Evolutionary conservation across 2,888 invertebrate species (phyloP), one percentile per base, ranked within the genome.

Genomic region (Drosophila multiciliata): DNA sequence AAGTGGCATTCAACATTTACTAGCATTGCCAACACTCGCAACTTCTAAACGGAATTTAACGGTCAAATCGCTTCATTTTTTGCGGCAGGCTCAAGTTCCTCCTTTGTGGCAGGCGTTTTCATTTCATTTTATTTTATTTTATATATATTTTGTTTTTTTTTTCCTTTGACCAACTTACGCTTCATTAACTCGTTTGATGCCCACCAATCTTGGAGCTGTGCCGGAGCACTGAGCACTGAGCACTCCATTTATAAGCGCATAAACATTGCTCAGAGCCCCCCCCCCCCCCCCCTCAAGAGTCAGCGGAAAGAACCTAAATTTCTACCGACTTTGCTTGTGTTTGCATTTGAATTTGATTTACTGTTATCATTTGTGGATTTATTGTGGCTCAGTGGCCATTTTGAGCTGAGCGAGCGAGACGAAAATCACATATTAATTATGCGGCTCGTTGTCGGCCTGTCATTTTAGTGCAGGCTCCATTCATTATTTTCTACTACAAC

Each of bases 41-140:
- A 55, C 58, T 63, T 75, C 62, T 63, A 71, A 66, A 66, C 69
- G 78, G 78, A 86, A 80, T 83, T 86, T 78, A 78, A 83, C 84
- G 87, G 78, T 85, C 84, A 89, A 89, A 83, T 87, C 89, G 75
- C 79, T 85, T 89, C 87, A 87, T 89, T 89, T 89, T 81, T 75
- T 57, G 49, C 60, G 26, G 26, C 59, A 23, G 42, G 57, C 68
- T 64, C 40, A 38, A 52, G 55, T 66, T 60, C 58, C n/a, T n/a
- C 57, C 12, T 49, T 38, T 40, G 53, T 63, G 33, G 32, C 35
- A 3, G 32, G 26, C 40, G 15, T 36, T 58, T 62, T n/a, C n/a
- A 23, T 23, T 23, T 23, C 23, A 40, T 65, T 63, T 32, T 33
- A 1, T 32, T 49, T 33, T 23, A 12, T 38, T 35, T 38, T 29